phyloP scores from a whole-genome alignment of 1,140 invertebrate species.

The Brevipalpus yothersi region DNA sequence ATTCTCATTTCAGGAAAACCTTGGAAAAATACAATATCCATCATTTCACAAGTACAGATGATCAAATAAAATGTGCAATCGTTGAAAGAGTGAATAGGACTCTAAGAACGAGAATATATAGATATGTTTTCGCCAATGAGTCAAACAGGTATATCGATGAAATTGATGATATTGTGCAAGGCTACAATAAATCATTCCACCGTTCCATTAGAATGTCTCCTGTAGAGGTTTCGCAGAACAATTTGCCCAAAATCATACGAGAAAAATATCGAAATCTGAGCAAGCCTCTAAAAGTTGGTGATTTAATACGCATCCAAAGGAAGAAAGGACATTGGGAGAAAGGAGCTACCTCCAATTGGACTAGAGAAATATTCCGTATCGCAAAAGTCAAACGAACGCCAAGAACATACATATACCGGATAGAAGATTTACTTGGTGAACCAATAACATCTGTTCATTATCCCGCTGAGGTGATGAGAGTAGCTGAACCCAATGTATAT shows the following conservation, averaged over 20 bases:
- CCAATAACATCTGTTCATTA: too few species aligned
- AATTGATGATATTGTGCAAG: background rate
- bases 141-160: too few species aligned
- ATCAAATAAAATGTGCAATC: conserved; percentile 20
- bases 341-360: background rate
- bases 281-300: background rate
- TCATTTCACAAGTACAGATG: conserved; percentile 20
- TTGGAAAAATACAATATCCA: conserved; percentile 18
- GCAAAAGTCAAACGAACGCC: background rate
- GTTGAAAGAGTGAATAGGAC: conserved; percentile 24
- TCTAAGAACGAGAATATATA: conserved; percentile 13
- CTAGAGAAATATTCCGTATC: background rate
- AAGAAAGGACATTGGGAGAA: background rate
- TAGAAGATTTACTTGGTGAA: background rate
- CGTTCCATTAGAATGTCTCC: too few species aligned
- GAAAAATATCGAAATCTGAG: background rate
- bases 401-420: background rate
- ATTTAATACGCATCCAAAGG: background rate
- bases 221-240: too few species aligned
- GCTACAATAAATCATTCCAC: too few species aligned
- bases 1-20: conserved; percentile 13
- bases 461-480: too few species aligned
- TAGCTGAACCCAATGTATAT: too few species aligned
- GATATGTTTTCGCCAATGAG: too few species aligned
- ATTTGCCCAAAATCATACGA: too few species aligned